phyloP scores from a whole-genome alignment of 2,113 vertebrate species.

The Conger conger region DNA sequence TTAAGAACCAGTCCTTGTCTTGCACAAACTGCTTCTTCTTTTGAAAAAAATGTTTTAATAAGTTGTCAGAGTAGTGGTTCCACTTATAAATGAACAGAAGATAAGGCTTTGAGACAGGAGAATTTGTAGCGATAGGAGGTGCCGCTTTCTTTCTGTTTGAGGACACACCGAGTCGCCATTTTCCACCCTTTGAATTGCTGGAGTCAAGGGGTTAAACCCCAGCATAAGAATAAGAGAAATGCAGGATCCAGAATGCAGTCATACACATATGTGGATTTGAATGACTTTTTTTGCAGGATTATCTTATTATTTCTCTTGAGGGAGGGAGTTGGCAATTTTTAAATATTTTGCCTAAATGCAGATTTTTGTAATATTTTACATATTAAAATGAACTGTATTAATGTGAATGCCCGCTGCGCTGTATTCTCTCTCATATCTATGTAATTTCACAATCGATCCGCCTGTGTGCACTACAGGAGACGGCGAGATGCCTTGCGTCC shows the following conservation, averaged over 20 bases:
- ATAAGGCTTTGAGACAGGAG: background rate
- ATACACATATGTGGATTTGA: background rate
- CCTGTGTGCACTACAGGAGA: background rate
- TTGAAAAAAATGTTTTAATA: background rate
- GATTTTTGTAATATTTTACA: background rate
- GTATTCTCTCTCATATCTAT: background rate
- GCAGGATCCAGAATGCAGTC: background rate
- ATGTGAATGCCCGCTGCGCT: background rate
- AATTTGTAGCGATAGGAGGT: background rate
- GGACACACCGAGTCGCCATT: background rate
- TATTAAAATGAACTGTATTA: background rate
- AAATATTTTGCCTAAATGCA: background rate
- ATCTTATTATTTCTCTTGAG: background rate
- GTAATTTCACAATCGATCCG: background rate
- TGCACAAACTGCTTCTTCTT: background rate
- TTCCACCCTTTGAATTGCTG: constrained; percentile 6
- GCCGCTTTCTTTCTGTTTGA: background rate
- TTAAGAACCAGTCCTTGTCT: background rate
- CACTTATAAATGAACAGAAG: background rate
- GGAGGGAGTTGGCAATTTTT: background rate
- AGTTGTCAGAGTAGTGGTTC: background rate
- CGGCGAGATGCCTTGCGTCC: background rate
- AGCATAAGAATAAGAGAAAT: background rate
- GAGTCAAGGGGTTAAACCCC: constrained; percentile 5
- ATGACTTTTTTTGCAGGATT: background rate